A percentile compares a stretch with the other conserved stretches of the same genome.
phyloP scores from a whole-genome alignment of 37 sponge, comb jelly and placozoan genomes.

The Oopsacas minuta region DNA sequence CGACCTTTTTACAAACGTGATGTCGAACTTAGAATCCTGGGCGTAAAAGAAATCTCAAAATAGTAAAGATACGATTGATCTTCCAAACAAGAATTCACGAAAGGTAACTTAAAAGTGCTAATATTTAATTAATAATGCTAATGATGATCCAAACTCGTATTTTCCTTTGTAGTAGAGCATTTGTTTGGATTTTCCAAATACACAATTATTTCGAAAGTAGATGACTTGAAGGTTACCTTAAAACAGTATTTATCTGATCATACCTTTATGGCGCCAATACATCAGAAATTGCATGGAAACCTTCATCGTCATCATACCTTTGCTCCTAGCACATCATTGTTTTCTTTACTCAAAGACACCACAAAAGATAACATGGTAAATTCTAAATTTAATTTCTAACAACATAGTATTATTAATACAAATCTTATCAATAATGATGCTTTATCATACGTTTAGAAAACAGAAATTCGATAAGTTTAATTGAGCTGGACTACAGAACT shows the following conservation, averaged over 20 bases:
- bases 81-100: neutral
- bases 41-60: neutral
- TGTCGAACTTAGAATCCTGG: neutral
- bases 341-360: neutral
- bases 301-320: neutral
- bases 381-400: neutral
- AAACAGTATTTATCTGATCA: neutral
- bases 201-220: neutral
- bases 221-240: neutral
- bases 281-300: neutral
- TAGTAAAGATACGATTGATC: neutral
- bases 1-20: constrained; percentile 4
- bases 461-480: neutral
- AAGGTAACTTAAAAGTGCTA: neutral
- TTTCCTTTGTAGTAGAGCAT: neutral
- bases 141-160: neutral
- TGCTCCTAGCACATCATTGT: neutral
- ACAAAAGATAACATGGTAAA: neutral
- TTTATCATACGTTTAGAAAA: neutral
- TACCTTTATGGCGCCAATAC: neutral
- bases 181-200: constrained; percentile 3
- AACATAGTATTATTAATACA: neutral
- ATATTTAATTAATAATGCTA: neutral
- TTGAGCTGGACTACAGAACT: neutral
- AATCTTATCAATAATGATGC: neutral